These are phyloP conservation scores for Theristicus caerulescens DNA, from an alignment of 2,113 vertebrate genomes.

Conservation along the genomic window DNA sequence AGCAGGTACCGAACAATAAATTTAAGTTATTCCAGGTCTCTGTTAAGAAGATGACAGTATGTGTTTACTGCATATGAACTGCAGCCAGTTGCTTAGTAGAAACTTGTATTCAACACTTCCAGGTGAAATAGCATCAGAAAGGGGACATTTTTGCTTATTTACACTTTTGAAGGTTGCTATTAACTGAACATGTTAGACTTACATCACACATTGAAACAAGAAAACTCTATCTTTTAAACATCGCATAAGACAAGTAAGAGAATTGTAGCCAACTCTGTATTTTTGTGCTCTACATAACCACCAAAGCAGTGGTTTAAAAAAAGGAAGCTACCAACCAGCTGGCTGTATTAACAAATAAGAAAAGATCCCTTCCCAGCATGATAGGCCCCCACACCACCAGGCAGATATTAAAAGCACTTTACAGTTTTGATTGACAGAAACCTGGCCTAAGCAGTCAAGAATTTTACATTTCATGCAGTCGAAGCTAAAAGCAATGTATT, in stretches of 20 bases:
- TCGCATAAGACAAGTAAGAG: not conserved
- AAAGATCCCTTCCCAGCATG: not conserved
- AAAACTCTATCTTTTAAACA: not conserved
- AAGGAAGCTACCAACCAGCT: not conserved
- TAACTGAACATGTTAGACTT: not conserved
- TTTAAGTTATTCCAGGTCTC: not conserved
- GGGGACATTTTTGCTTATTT: not conserved
- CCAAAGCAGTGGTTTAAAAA: not conserved
- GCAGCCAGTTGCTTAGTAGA: not conserved
- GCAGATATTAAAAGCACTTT: not conserved
- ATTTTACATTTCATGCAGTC: not conserved
- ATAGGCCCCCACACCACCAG: not conserved
- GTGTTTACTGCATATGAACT: not conserved
- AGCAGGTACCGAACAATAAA: not conserved
- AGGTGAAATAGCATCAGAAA: not conserved
- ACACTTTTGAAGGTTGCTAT: not conserved
- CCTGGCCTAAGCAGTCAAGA: not conserved
- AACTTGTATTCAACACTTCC: not conserved
- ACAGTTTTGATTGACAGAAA: constrained; percentile 9
- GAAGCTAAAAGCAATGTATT: not conserved
- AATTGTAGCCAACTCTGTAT: not conserved
- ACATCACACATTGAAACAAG: not conserved
- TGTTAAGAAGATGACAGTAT: not conserved
- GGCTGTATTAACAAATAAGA: not conserved
- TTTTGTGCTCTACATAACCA: not conserved